Evolutionary conservation across 37 sponge, comb jelly and placozoan genomes (phyloP).

Genomic region (Bolinopsis microptera): DNA sequence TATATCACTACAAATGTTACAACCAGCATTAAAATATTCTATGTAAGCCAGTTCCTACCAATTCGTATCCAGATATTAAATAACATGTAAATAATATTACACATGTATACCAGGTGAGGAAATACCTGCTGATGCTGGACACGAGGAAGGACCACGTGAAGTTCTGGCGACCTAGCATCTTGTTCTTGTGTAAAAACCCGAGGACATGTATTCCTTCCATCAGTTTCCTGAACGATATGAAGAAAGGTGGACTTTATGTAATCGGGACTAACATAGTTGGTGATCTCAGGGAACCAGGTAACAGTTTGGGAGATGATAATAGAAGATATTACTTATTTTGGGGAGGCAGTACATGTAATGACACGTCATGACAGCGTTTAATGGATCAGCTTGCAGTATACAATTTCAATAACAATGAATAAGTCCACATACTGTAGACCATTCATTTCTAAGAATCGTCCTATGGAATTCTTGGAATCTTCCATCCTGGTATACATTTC

Average conservation of each 20-base stretch:
- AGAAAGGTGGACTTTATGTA: slow-evolving; percentile 79
- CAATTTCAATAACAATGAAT: too few relatives aligned
- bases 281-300: slow-evolving; percentile 16
- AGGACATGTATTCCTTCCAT: slow-evolving; percentile 79
- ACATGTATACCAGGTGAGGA: slow-evolving; percentile 83
- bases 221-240: slow-evolving; percentile 92
- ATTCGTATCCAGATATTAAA: too few relatives aligned
- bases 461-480: too few relatives aligned
- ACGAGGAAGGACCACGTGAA: slow-evolving; percentile 93
- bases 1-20: too few relatives aligned
- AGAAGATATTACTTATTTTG: slow-evolving; percentile 49
- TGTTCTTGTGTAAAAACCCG: slow-evolving; percentile 92
- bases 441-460: too few relatives aligned
- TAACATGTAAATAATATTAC: too few relatives aligned
- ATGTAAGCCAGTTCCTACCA: too few relatives aligned
- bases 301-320: too few relatives aligned
- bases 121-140: slow-evolving; percentile 94
- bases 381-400: too few relatives aligned
- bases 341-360: slow-evolving; percentile 88
- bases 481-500: background rate
- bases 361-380: too few relatives aligned
- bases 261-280: slow-evolving; percentile 67
- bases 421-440: too few relatives aligned
- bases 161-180: slow-evolving; percentile 95
- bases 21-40: too few relatives aligned